Evolutionary conservation across 2,797 vertebrate genomes (phyloP).

Genomic region (Stomatorhinus walkeri): DNA sequence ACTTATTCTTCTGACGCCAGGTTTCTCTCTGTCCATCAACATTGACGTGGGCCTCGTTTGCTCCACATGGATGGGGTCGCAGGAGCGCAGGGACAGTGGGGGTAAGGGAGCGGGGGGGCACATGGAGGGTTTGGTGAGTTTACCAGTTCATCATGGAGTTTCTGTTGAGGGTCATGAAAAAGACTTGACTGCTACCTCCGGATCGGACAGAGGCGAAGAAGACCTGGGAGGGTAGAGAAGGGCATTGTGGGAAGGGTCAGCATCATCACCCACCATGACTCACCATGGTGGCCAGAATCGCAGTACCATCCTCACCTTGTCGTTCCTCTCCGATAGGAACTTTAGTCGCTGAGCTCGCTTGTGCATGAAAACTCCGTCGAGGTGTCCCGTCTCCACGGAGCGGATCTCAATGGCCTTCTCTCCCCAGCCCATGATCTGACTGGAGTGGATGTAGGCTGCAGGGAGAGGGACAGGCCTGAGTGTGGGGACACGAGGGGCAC

Average conservation of each 20-base stretch:
- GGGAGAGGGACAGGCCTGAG: slow-evolving; percentile 10
- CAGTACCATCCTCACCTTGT: slow-evolving; percentile 73
- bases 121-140: slow-evolving; percentile 39
- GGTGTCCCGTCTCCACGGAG: slow-evolving; percentile 97
- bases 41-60: slow-evolving; percentile 22
- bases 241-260: slow-evolving; percentile 9
- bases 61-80: neutral
- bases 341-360: slow-evolving; percentile 98
- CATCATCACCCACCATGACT: neutral
- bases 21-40: slow-evolving; percentile 28
- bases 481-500: neutral
- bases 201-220: slow-evolving; percentile 97
- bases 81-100: slow-evolving; percentile 61
- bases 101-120: slow-evolving; percentile 45
- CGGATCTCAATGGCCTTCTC: slow-evolving; percentile 99
- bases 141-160: slow-evolving; percentile 99
- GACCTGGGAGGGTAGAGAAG: slow-evolving; percentile 64
- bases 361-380: slow-evolving; percentile 99
- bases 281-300: neutral
- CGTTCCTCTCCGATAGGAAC: slow-evolving; percentile 97
- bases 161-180: slow-evolving; percentile 99
- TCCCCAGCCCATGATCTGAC: slow-evolving; percentile 99
- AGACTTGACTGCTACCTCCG: slow-evolving; percentile 98
- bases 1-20: slow-evolving; percentile 17
- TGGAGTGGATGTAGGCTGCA: slow-evolving; percentile 98